A percentile compares a stretch with the other conserved stretches of the same genome.
Conservation (phyloP, 2,888 invertebrate species). For the Alviniconcha strummeri region DNA sequence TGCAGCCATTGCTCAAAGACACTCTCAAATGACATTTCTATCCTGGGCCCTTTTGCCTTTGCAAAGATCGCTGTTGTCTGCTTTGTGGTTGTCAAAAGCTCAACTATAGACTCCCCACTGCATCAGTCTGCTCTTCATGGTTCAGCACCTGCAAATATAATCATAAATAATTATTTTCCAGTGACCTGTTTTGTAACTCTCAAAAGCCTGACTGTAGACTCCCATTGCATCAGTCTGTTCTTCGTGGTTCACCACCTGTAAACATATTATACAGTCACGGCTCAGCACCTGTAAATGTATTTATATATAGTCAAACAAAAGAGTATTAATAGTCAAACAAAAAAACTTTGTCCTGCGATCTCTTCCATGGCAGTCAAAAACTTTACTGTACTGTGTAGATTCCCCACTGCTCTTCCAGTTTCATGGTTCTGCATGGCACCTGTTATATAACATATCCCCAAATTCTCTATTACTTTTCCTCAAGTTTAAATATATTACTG, state of each 20-base stretch:
- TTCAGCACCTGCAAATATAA: background rate
- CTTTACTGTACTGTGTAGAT: too few relatives aligned
- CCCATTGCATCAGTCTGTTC: background rate
- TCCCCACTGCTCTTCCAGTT: background rate
- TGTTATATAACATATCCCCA: too few relatives aligned
- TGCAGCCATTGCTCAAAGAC: conserved; percentile 25
- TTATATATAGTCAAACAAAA: too few relatives aligned
- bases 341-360: too few relatives aligned
- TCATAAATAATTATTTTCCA: too few relatives aligned
- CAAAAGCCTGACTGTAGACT: too few relatives aligned
- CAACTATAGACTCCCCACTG: too few relatives aligned
- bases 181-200: background rate
- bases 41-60: background rate
- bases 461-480: too few relatives aligned
- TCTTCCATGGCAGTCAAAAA: too few relatives aligned
- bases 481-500: too few relatives aligned
- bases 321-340: too few relatives aligned
- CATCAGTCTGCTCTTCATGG: background rate
- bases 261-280: background rate
- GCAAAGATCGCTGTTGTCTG: background rate
- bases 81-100: background rate
- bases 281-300: too few relatives aligned
- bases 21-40: conserved; percentile 24
- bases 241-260: background rate
- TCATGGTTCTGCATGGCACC: background rate